Conservation (phyloP, 2,113 vertebrate genomes). For the Sardina pilchardus region DNA sequence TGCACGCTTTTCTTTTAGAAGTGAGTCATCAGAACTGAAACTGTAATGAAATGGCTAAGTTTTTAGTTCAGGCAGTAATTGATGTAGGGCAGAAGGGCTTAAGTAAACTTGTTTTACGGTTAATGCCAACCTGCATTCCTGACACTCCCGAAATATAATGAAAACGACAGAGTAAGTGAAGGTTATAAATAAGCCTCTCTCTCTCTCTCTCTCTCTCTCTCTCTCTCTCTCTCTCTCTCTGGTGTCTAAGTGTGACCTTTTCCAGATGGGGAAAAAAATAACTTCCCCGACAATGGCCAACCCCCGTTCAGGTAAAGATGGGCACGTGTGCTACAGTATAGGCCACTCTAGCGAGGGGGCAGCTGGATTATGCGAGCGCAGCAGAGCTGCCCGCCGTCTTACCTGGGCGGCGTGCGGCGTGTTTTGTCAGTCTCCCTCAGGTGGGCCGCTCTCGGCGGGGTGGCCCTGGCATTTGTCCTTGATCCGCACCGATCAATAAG, state of each 20-base stretch:
- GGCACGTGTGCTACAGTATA: background rate
- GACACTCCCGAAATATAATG: background rate
- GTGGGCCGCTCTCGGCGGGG: constrained; percentile 40
- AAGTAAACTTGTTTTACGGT: background rate
- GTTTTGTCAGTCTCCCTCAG: constrained; percentile 50
- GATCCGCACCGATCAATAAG: constrained; percentile 53
- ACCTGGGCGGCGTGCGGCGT: constrained; percentile 47
- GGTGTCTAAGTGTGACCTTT: constrained; percentile 12
- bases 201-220: background rate
- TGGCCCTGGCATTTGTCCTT: constrained; percentile 63
- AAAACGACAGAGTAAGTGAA: background rate
- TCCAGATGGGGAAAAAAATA: background rate
- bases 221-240: background rate
- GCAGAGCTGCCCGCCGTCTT: constrained; percentile 48
- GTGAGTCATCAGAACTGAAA: background rate
- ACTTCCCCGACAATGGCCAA: background rate
- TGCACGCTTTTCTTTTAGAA: background rate
- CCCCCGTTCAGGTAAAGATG: background rate
- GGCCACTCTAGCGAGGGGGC: constrained; percentile 40
- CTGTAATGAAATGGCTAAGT: background rate
- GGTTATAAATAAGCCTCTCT: background rate
- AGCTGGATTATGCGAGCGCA: constrained; percentile 57
- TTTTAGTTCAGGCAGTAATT: background rate
- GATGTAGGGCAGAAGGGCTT: background rate
- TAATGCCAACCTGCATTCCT: background rate